Conservation (phyloP, 37 sponge, comb jelly and placozoan genomes). For the Aplysina aerophoba region DNA sequence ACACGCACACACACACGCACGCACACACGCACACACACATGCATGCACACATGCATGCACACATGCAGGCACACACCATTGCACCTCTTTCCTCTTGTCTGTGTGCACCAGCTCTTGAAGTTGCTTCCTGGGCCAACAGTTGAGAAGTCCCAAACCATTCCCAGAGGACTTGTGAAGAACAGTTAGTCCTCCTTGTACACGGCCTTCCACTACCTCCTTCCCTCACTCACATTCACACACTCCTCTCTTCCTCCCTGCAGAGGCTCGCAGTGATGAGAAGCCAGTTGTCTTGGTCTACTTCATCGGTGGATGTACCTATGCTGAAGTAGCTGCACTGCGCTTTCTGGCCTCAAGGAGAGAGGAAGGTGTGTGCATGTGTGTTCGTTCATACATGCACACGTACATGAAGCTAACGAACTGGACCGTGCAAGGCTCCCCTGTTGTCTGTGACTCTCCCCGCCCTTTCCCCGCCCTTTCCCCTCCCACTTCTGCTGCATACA, state of each 20-base stretch:
- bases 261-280: constrained; percentile 52
- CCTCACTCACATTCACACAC: neutral
- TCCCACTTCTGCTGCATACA: neutral
- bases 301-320: constrained; percentile 94
- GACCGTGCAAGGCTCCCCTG: neutral
- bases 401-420: neutral
- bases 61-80: neutral
- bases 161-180: constrained; percentile 32
- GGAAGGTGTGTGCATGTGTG: constrained; percentile 54
- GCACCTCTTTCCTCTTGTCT: neutral
- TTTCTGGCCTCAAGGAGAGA: constrained; percentile 81
- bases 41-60: neutral
- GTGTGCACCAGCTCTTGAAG: constrained; percentile 22
- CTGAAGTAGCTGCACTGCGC: constrained; percentile 94
- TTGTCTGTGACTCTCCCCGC: neutral
- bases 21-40: neutral
- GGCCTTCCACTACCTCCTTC: no score
- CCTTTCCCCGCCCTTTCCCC: neutral
- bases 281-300: constrained; percentile 88
- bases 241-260: neutral
- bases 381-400: neutral
- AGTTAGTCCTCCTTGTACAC: constrained; percentile 3
- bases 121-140: constrained; percentile 52
- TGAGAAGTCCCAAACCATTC: constrained; percentile 41
- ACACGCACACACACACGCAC: neutral